Percentiles rank a stretch among this genome's conserved stretches.
phyloP scores from a whole-genome alignment of 1,140 invertebrate genomes.

The Platyscapa corneri region DNA sequence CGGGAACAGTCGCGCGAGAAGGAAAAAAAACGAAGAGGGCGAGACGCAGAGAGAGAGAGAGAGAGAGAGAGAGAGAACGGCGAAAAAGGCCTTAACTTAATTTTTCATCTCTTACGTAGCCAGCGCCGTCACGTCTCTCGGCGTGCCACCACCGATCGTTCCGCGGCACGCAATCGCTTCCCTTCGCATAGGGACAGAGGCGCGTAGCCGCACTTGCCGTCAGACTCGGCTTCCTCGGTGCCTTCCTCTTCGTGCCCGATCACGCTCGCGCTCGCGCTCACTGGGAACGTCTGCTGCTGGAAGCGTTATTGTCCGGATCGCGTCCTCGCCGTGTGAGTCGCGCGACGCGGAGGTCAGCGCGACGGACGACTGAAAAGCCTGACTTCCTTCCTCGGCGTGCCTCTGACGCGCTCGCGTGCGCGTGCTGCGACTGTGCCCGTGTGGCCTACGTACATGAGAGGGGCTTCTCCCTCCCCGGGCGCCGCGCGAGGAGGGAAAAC shows the following conservation, averaged over 20 bases:
- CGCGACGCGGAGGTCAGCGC: constrained; percentile 7
- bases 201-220: neutral
- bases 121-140: neutral
- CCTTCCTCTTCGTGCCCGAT: neutral
- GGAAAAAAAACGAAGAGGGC: neutral
- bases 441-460: neutral
- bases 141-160: neutral
- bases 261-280: neutral
- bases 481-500: constrained; percentile 55
- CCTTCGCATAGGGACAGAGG: neutral
- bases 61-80: neutral
- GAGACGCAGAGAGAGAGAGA: neutral
- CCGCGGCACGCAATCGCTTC: neutral
- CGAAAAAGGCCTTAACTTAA: constrained; percentile 45
- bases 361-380: neutral
- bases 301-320: neutral
- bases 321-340: neutral
- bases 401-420: constrained; percentile 27
- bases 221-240: neutral
- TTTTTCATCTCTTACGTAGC: constrained; percentile 11
- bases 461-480: neutral
- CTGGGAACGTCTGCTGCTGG: no score
- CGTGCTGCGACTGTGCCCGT: constrained; percentile 2
- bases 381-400: neutral
- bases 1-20: neutral